Percentiles rank a stretch among this genome's conserved stretches.
These are phyloP conservation scores for Apostichopus japonicus DNA, from an alignment of 35 echinoderm and acorn worm genomes.

Conservation along the genomic window DNA sequence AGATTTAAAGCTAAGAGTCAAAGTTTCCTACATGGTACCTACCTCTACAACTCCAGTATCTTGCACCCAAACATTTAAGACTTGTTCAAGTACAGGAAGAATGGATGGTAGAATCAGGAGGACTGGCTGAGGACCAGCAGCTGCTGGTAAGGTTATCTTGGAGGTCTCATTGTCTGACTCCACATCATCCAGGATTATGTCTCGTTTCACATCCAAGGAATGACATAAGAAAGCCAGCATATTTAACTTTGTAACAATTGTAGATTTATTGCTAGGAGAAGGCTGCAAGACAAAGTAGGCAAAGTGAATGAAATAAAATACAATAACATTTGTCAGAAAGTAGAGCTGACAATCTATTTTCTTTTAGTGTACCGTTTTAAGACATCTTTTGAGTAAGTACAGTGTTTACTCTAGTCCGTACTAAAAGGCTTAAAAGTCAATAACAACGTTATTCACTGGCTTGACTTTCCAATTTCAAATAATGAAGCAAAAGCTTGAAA, in stretches of 20 bases:
- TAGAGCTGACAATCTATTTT: too few relatives aligned
- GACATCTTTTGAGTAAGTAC: too few relatives aligned
- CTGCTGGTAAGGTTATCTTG: conserved; percentile 32
- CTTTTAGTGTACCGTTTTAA: too few relatives aligned
- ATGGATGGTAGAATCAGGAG: conserved; percentile 82
- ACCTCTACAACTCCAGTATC: too few relatives aligned
- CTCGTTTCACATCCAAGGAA: conserved; percentile 85
- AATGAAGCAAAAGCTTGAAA: too few relatives aligned
- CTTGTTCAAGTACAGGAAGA: conserved; percentile 86
- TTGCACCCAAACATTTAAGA: conserved; percentile 83
- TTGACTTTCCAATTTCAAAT: too few relatives aligned
- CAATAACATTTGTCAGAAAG: not conserved
- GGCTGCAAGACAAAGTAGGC: conserved; percentile 50
- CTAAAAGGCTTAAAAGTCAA: too few relatives aligned
- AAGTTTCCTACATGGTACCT: too few relatives aligned
- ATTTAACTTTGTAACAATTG: conserved; percentile 80
- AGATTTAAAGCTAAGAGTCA: too few relatives aligned
- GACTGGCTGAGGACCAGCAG: conserved; percentile 87
- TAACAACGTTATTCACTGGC: too few relatives aligned
- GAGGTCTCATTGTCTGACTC: conserved; percentile 50
- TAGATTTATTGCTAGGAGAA: conserved; percentile 79
- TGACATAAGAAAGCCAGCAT: conserved; percentile 93
- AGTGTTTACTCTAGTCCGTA: too few relatives aligned
- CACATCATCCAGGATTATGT: conserved; percentile 57
- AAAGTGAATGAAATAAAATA: not conserved